Base-by-base conservation (phyloP, 2,888 invertebrate species). In the Aphodius granarius region DNA sequence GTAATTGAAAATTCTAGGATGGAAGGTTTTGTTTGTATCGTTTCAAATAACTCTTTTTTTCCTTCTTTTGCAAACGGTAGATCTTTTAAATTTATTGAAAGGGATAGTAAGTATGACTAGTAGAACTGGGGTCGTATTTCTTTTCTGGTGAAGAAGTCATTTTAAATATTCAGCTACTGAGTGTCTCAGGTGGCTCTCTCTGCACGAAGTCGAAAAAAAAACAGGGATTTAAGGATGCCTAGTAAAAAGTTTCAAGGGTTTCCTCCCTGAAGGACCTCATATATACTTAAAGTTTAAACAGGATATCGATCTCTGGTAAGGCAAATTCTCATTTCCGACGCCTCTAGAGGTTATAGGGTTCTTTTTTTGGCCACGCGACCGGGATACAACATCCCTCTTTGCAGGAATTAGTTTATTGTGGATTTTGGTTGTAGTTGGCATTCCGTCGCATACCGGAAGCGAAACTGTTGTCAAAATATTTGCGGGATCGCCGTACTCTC, bases 1-100 rank as follows among this genome's bases (percentile, higher is more conserved):
- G 68, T 68, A 68, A 68, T 68, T 68, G 68, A 22, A 68, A 68
- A 68, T 6, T 20, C 68, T n/a, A n/a, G n/a, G n/a, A n/a, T n/a
- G n/a, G n/a, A n/a, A n/a, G n/a, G n/a, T n/a, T n/a, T n/a, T n/a
- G n/a, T n/a, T n/a, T n/a, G n/a, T n/a, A n/a, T n/a, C n/a, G n/a
- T n/a, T n/a, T n/a, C n/a, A n/a, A n/a, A n/a, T n/a, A n/a, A n/a
- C n/a, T n/a, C n/a, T n/a, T n/a, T n/a, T n/a, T n/a, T n/a, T n/a
- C n/a, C n/a, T n/a, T n/a, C n/a, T n/a, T n/a, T n/a, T n/a, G n/a
- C n/a, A n/a, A n/a, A n/a, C n/a, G n/a, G n/a, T n/a, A n/a, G n/a
- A n/a, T n/a, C n/a, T n/a, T n/a, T n/a, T n/a, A n/a, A n/a, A n/a
- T n/a, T n/a, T n/a, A n/a, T n/a, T n/a, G n/a, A n/a, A n/a, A n/a